phyloP scores from a whole-genome alignment of 2,888 invertebrate genomes.

The Nephrotoma flavescens region DNA sequence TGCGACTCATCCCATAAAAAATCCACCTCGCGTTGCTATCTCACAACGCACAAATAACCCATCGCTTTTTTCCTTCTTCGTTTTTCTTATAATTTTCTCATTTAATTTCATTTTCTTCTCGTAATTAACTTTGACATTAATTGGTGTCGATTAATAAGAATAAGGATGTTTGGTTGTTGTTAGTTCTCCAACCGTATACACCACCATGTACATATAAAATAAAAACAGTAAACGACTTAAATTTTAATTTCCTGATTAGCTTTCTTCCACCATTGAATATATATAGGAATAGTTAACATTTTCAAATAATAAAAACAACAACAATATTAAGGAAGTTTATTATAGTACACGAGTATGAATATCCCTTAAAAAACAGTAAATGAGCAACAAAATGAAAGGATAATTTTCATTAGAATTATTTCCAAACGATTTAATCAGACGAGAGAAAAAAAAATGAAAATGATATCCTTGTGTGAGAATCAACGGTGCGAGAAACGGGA shows the following conservation, averaged over 20 bases:
- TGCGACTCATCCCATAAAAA: neutral
- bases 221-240: neutral
- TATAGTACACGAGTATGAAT: neutral
- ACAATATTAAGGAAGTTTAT: neutral
- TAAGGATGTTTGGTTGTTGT: neutral
- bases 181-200: neutral
- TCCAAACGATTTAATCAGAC: neutral
- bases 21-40: neutral
- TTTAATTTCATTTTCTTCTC: neutral
- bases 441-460: neutral
- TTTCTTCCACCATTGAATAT: neutral
- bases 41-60: neutral
- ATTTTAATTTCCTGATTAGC: neutral
- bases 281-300: neutral
- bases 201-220: neutral
- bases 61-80: neutral
- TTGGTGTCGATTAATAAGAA: neutral
- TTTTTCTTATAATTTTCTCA: neutral
- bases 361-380: neutral
- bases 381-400: neutral
- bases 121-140: neutral
- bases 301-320: neutral
- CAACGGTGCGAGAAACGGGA: neutral
- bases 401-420: neutral
- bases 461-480: neutral